Conservation (phyloP, 1,140 invertebrate species). For the Nasonia vitripennis region DNA sequence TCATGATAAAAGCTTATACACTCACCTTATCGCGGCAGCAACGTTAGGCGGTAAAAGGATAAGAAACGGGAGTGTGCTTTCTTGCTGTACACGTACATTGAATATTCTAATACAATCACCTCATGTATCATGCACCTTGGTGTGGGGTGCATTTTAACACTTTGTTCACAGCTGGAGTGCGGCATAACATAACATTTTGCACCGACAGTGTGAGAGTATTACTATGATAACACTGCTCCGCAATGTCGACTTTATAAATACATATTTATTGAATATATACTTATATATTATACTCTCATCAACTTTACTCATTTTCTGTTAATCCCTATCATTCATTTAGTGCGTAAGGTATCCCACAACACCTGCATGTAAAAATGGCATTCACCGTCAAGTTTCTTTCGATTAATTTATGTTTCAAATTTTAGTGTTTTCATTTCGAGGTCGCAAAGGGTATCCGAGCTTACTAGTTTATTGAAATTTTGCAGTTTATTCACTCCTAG, state of each 20-base stretch:
- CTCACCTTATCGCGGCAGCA: not conserved
- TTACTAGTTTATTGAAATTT: not conserved
- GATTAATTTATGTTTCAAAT: slow-evolving; percentile 39
- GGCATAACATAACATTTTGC: slow-evolving; percentile 62
- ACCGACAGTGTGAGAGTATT: slow-evolving; percentile 70
- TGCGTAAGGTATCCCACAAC: slow-evolving; percentile 58
- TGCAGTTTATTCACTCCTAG: not conserved
- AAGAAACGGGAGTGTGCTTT: slow-evolving; percentile 10
- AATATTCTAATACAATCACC: slow-evolving; percentile 31
- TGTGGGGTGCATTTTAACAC: slow-evolving; percentile 69
- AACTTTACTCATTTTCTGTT: slow-evolving; percentile 62
- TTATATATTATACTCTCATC: slow-evolving; percentile 53
- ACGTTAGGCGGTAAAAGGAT: not conserved
- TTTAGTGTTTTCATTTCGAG: slow-evolving; percentile 24
- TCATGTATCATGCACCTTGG: slow-evolving; percentile 62
- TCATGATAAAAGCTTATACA: no score
- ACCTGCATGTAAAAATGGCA: slow-evolving; percentile 53
- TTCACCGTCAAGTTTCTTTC: not conserved
- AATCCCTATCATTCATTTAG: slow-evolving; percentile 63
- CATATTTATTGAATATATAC: slow-evolving; percentile 34
- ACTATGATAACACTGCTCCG: slow-evolving; percentile 41
- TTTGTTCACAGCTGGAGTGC: slow-evolving; percentile 72
- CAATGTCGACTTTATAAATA: slow-evolving; percentile 35
- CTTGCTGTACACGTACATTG: slow-evolving; percentile 26
- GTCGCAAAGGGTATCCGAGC: not conserved